Percentiles rank a stretch among this genome's conserved stretches.
Conservation (phyloP, 2,888 invertebrate species). For the Schizaphis graminum region DNA sequence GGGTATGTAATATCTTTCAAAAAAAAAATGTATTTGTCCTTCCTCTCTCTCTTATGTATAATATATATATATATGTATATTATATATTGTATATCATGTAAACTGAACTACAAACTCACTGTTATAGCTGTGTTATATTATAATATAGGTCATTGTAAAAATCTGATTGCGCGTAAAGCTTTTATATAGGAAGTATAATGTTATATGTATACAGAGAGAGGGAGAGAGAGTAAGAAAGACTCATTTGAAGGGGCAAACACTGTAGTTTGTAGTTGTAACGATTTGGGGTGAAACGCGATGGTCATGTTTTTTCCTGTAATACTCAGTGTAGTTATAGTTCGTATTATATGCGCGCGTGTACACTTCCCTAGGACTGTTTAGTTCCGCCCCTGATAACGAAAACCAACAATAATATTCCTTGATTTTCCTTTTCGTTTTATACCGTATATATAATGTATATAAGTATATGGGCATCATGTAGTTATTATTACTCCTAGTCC, state of each 20-base stretch:
- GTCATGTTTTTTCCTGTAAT: conserved; percentile 14
- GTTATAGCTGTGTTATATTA: not conserved
- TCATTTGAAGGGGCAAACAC: not conserved
- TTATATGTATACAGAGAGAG: too few species aligned
- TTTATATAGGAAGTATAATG: not conserved
- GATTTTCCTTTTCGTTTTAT: not conserved
- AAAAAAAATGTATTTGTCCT: not conserved
- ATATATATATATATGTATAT: not conserved
- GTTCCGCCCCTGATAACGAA: not conserved
- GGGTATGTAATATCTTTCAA: not conserved
- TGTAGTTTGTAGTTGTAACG: not conserved
- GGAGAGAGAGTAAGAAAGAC: not conserved
- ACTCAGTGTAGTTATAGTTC: not conserved
- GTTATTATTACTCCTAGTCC: not conserved
- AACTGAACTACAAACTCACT: not conserved
- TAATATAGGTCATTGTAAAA: conserved; percentile 9
- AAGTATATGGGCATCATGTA: not conserved
- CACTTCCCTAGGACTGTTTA: not conserved
- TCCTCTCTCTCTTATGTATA: not conserved
- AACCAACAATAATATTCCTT: not conserved
- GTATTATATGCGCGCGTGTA: not conserved
- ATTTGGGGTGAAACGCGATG: conserved; percentile 21
- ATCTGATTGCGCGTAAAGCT: not conserved
- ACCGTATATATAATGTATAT: not conserved
- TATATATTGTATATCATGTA: not conserved